Evolutionary conservation across 2,888 invertebrate species (phyloP).

Genomic region (Melieria omissa): DNA sequence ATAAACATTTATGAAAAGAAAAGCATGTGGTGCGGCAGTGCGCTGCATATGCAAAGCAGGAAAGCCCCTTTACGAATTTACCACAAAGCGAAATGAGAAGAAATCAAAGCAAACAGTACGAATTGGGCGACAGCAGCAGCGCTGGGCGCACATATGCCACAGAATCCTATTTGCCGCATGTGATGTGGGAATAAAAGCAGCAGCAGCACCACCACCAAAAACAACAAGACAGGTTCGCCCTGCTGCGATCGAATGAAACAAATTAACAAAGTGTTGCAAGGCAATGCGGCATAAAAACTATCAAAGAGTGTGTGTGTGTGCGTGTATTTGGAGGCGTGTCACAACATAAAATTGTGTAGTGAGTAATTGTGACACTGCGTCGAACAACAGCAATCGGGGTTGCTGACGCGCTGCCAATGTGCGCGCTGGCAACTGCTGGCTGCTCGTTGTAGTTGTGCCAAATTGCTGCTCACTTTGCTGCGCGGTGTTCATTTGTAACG

Average conservation of each 20-base stretch:
- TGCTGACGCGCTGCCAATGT: no score
- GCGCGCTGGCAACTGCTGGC: neutral
- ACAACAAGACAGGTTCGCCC: no score
- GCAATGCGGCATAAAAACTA: conserved; percentile 46
- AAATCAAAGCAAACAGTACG: no score
- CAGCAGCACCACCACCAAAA: no score
- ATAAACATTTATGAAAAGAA: conserved; percentile 38
- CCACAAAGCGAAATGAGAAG: conserved; percentile 16
- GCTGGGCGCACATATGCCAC: no score
- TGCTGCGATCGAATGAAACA: neutral
- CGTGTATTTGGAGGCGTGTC: conserved; percentile 56
- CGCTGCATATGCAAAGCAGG: neutral
- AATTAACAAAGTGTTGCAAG: conserved; percentile 22
- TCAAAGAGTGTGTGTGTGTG: conserved; percentile 43
- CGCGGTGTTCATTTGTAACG: neutral
- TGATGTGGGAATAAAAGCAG: no score
- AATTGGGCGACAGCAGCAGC: neutral
- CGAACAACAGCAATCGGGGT: conserved; percentile 1
- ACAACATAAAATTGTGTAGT: conserved; percentile 55
- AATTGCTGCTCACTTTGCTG: conserved; percentile 27
- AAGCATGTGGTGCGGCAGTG: conserved; percentile 5
- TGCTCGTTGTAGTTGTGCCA: conserved; percentile 3
- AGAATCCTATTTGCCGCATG: no score
- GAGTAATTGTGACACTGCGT: conserved; percentile 19
- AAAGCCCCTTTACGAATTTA: conserved; percentile 22